Percentiles rank a stretch among this genome's conserved stretches.
Evolutionary conservation across 53 echinoderm and acorn worm species (phyloP).

Genomic region (Patiria pectinifera): DNA sequence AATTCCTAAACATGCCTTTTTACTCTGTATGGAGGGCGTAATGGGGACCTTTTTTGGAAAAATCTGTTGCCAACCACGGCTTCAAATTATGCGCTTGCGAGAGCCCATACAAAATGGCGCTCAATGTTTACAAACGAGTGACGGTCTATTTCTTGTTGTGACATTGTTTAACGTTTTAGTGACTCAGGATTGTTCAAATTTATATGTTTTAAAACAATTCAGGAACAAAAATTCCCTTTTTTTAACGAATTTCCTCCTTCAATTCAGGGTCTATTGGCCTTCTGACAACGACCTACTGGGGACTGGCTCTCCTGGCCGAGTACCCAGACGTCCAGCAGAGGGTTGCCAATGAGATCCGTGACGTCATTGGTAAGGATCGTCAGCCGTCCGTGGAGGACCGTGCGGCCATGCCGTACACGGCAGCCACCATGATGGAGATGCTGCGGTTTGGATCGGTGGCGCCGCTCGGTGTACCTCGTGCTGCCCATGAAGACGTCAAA

Average conservation of each 20-base stretch:
- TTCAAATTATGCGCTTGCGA: too few relatives aligned
- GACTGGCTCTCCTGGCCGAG: conserved; percentile 72
- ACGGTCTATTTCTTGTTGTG: too few relatives aligned
- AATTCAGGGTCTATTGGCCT: conserved; percentile 38
- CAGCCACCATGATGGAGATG: conserved; percentile 68
- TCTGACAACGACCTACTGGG: conserved; percentile 77
- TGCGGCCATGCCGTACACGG: conserved; percentile 74
- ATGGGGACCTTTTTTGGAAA: too few relatives aligned
- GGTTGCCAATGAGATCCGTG: conserved; percentile 72
- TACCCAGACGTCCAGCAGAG: conserved; percentile 76
- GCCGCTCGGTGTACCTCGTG: conserved; percentile 78
- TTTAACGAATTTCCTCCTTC: not conserved
- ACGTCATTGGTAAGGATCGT: conserved; percentile 73
- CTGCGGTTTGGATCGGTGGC: conserved; percentile 74
- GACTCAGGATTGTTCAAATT: too few relatives aligned
- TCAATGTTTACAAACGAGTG: too few relatives aligned
- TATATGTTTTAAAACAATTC: too few relatives aligned
- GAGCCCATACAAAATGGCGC: too few relatives aligned
- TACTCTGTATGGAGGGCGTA: too few relatives aligned
- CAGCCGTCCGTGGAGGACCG: conserved; percentile 70
- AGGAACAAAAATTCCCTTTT: too few relatives aligned
- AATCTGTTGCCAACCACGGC: too few relatives aligned
- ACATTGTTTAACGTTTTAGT: too few relatives aligned
- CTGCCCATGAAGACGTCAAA: conserved; percentile 63
- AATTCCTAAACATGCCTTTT: too few relatives aligned